phyloP scores from a whole-genome alignment of 2,797 vertebrate genomes.

The Aselliscus stoliczkanus region DNA sequence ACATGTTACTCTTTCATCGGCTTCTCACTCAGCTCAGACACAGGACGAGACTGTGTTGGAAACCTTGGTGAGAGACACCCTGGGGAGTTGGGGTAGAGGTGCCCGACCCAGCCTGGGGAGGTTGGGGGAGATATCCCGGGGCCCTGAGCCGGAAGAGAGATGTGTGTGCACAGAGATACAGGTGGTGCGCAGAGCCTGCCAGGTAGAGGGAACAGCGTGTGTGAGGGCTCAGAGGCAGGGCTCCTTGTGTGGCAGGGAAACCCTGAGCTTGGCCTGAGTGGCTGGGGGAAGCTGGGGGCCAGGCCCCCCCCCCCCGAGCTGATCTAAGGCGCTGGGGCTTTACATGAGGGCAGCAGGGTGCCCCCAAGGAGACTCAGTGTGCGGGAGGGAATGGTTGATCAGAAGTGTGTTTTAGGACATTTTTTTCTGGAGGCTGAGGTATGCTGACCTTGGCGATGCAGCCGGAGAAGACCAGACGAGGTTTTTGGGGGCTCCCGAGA shows the following conservation, averaged over 20 bases:
- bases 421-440: background rate
- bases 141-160: background rate
- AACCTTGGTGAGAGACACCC: background rate
- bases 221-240: background rate
- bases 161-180: background rate
- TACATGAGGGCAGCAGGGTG: background rate
- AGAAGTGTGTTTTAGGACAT: background rate
- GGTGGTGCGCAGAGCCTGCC: background rate
- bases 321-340: background rate
- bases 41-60: background rate
- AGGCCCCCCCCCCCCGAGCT: background rate
- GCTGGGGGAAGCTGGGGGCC: background rate
- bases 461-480: background rate
- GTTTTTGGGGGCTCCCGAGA: background rate
- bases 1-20: background rate
- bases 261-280: too few relatives aligned
- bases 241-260: background rate
- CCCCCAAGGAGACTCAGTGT: background rate
- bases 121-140: accelerated
- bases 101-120: background rate
- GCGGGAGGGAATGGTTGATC: background rate
- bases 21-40: background rate
- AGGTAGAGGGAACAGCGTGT: background rate
- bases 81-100: background rate
- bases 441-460: accelerated